Base-by-base conservation (phyloP, 1,140 invertebrate genomes). In the Agrilus planipennis region DNA sequence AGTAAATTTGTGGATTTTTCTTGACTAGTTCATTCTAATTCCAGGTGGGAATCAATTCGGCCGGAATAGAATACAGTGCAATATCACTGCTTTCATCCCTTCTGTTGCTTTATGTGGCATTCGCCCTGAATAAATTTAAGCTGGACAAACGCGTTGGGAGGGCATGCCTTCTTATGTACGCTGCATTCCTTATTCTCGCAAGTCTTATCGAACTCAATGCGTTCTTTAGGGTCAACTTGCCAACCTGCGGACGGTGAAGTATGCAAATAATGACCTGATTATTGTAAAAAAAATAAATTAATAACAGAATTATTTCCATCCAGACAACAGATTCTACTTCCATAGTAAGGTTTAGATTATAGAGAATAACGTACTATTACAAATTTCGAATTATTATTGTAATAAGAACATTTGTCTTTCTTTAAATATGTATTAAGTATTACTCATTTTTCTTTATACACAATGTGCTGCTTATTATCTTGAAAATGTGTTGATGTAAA, bases 191-290 rank as follows among this genome's bases (percentile, higher is more conserved):
- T 36, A 68, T 82, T 34, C 66, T 89, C 45, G 84, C 86, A 29
- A 78, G 78, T 39, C 70, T 89, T 35, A 86, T 89, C 48, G 87
- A 90, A 67, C 68, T 89, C 41, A 89, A 89, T 63, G 77, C 85
- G 42, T 87, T 89, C 70, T 88, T 89, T 63, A 72, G 68, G 43
- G 84, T 89, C 40, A 89, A 89, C 66, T 63, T 86, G 41, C 84
- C 84, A 39, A 81, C 83, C 22, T 89, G 86, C 52, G 51, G 55
- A 27, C 48, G 54, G 49, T 58, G 50, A 60, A 31, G n/a, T n/a
- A n/a, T n/a, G n/a, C n/a, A n/a, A 25, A 7, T 25, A 25, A 25
- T n/a, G 23, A 25, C 23, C 6, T 25, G 23, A 25, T 7, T 25
- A 25, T 7, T 7, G n/a, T 25, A 25, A 25, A 25, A 25, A 25